These are phyloP conservation scores for Proteles cristata DNA, from an alignment of 2,113 vertebrate genomes.

Conservation along the genomic window DNA sequence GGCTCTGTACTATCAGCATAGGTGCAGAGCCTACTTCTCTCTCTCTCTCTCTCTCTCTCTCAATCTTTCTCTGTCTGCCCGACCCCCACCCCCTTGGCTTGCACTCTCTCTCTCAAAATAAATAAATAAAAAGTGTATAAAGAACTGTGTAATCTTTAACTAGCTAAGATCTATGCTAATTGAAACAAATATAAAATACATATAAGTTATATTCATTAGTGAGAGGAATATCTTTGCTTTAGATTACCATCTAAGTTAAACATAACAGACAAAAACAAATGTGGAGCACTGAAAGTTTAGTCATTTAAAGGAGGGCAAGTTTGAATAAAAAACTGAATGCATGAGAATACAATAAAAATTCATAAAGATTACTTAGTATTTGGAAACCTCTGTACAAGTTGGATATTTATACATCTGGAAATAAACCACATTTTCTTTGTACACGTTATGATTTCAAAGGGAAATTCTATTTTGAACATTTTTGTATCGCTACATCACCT, in stretches of 20 bases:
- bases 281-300: neutral
- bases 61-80: too few species aligned
- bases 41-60: too few species aligned
- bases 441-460: conserved; percentile 77
- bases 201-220: neutral
- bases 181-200: neutral
- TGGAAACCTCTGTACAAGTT: conserved; percentile 52
- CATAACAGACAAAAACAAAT: neutral
- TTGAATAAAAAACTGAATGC: neutral
- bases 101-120: too few species aligned
- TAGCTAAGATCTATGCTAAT: neutral
- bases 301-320: neutral
- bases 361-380: conserved; percentile 23
- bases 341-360: neutral
- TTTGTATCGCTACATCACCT: conserved; percentile 62
- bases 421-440: conserved; percentile 72
- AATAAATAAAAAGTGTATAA: too few species aligned
- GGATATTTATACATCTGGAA: conserved; percentile 49
- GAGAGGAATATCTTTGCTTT: neutral
- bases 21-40: too few species aligned
- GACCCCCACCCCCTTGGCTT: too few species aligned
- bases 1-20: too few species aligned
- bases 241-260: neutral
- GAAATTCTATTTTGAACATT: conserved; percentile 78
- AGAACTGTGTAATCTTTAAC: neutral